phyloP scores from a whole-genome alignment of 2,888 invertebrate genomes.

The Gerris lacustris region DNA sequence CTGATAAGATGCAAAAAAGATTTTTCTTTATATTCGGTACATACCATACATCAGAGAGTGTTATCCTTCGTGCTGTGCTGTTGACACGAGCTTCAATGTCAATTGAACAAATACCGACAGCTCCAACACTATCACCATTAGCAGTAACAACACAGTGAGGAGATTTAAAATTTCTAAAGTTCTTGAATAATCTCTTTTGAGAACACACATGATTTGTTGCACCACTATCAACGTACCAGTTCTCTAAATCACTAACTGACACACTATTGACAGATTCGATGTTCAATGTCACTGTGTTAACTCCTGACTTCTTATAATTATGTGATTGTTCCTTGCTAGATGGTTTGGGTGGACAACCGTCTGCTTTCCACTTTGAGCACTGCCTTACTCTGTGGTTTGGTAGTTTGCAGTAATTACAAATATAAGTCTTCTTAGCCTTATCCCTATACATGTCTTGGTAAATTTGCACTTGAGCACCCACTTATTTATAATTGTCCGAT shows the following conservation, averaged over 20 bases:
- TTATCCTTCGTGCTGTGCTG: conserved; percentile 9
- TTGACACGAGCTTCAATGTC: conserved; percentile 13
- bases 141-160: conserved; percentile 10
- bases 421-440: neutral
- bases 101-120: conserved; percentile 15
- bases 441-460: no score
- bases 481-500: no score
- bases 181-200: conserved; percentile 23
- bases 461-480: no score
- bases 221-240: conserved; percentile 34
- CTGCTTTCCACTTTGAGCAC: conserved; percentile 4
- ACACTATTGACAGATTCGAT: neutral
- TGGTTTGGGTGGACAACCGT: neutral
- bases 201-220: conserved; percentile 32
- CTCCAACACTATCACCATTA: conserved; percentile 12
- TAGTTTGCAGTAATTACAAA: neutral
- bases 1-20: conserved; percentile 17
- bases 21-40: conserved; percentile 31
- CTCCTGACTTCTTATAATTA: neutral
- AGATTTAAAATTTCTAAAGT: conserved; percentile 13
- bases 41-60: conserved; percentile 25
- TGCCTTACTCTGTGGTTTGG: neutral
- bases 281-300: neutral
- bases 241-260: conserved; percentile 10
- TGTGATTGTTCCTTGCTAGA: neutral